Conservation (phyloP, 2,113 vertebrate genomes). For the Chascanopsetta lugubris region DNA sequence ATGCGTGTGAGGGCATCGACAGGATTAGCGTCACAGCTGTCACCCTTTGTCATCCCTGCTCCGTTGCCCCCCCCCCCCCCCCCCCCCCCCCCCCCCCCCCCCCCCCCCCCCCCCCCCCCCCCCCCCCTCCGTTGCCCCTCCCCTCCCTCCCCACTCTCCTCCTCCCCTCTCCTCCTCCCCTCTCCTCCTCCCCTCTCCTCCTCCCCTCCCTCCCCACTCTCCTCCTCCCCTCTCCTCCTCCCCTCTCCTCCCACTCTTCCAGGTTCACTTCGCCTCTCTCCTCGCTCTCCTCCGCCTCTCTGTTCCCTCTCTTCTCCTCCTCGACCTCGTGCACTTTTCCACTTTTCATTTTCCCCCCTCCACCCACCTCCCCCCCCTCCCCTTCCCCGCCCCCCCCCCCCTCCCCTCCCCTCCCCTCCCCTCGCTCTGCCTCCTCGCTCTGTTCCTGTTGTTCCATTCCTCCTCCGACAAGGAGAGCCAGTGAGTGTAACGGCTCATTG, state of each 20-base stretch:
- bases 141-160: constrained; percentile 8
- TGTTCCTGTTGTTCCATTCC: constrained; percentile 38
- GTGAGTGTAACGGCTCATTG: constrained; percentile 72
- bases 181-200: constrained; percentile 15
- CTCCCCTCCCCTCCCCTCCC: constrained; percentile 13
- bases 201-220: constrained; percentile 2
- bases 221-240: constrained; percentile 24
- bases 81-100: constrained; percentile 15
- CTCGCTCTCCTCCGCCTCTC: constrained; percentile 10
- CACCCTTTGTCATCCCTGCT: constrained; percentile 66
- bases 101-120: constrained; percentile 26
- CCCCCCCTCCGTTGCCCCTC: constrained; percentile 17
- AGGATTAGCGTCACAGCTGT: constrained; percentile 78
- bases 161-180: constrained; percentile 29
- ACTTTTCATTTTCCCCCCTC: constrained; percentile 37
- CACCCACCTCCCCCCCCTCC: constrained; percentile 4
- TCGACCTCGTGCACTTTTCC: constrained; percentile 34
- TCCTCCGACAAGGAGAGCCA: constrained; percentile 48
- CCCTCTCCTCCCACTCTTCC: constrained; percentile 20
- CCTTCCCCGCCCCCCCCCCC: constrained; percentile 15
- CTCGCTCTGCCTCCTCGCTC: constrained; percentile 9
- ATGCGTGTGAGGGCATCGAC: constrained; percentile 45
- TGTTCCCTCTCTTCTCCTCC: constrained; percentile 18
- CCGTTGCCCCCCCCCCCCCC: constrained; percentile 31
- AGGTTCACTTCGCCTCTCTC: constrained; percentile 13